phyloP scores from a whole-genome alignment of 2,888 invertebrate species.

The Coecobrya sp. region DNA sequence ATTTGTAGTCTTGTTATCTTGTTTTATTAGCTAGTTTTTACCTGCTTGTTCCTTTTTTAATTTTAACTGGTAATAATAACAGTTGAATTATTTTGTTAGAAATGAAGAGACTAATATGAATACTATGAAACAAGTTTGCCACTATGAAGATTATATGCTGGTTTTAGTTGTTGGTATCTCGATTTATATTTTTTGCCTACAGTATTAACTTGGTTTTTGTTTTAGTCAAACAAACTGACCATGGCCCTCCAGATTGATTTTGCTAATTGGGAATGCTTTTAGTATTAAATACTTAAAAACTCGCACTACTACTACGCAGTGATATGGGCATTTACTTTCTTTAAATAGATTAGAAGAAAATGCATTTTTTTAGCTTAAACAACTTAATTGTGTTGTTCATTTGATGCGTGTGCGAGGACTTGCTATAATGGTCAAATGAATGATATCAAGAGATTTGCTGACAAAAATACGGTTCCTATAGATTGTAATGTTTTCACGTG shows the following conservation, averaged over 20 bases:
- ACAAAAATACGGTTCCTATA: conserved; percentile 51
- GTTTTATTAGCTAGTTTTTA: neutral
- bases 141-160: neutral
- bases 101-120: conserved; percentile 41
- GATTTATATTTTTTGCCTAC: conserved; percentile 61
- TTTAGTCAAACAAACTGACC: conserved; percentile 44
- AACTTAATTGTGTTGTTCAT: neutral
- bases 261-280: conserved; percentile 50
- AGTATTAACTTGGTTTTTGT: conserved; percentile 66
- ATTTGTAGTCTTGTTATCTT: neutral
- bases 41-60: conserved; percentile 25
- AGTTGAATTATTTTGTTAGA: conserved; percentile 10
- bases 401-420: too few species aligned
- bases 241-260: conserved; percentile 26
- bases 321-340: conserved; percentile 50
- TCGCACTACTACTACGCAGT: conserved; percentile 50
- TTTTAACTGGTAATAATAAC: neutral
- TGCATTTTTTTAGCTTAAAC: conserved; percentile 52
- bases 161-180: conserved; percentile 20
- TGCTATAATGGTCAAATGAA: conserved; percentile 44
- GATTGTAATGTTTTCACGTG: conserved; percentile 22
- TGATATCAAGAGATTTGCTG: conserved; percentile 53
- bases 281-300: conserved; percentile 11
- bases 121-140: conserved; percentile 6
- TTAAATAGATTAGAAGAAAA: neutral